Evolutionary conservation across 23 tunicate species (phyloP).

Genomic region (Ascidia mentula): DNA sequence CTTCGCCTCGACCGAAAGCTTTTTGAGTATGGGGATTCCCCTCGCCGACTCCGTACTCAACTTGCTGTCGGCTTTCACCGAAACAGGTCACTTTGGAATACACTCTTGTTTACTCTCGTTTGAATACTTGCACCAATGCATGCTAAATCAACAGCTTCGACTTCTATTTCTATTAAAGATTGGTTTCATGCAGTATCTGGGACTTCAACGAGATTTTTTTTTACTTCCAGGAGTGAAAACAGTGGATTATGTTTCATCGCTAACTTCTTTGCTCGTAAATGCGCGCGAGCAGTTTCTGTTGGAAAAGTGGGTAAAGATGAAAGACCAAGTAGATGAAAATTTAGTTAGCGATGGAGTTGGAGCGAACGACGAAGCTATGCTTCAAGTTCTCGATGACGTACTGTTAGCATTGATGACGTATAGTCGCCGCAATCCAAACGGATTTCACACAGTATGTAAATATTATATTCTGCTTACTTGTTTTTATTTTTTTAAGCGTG

Average conservation of each 20-base stretch:
- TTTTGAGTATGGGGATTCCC: constrained; percentile 20
- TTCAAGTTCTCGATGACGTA: constrained; percentile 34
- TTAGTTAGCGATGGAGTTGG: not conserved
- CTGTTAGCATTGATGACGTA: constrained; percentile 28
- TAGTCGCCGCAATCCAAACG: constrained; percentile 33
- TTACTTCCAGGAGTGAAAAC: constrained; percentile 23
- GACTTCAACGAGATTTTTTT: not conserved
- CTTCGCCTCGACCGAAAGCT: not conserved
- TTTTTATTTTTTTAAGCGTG: no score
- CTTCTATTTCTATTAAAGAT: no score
- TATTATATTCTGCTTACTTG: no score
- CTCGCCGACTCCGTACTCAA: constrained; percentile 22
- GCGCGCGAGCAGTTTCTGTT: not conserved
- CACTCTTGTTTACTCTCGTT: no score
- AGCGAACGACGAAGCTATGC: constrained; percentile 3
- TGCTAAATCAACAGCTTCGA: no score
- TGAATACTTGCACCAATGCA: no score
- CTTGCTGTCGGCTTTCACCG: constrained; percentile 29
- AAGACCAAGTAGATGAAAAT: not conserved
- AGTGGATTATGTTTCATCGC: not conserved
- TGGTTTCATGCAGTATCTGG: no score
- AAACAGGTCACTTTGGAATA: no score
- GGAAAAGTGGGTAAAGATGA: constrained; percentile 1
- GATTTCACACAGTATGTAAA: constrained; percentile 25
- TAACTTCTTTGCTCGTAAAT: not conserved